phyloP scores from a whole-genome alignment of 1,140 invertebrate genomes.

The Palaemon carinicauda region DNA sequence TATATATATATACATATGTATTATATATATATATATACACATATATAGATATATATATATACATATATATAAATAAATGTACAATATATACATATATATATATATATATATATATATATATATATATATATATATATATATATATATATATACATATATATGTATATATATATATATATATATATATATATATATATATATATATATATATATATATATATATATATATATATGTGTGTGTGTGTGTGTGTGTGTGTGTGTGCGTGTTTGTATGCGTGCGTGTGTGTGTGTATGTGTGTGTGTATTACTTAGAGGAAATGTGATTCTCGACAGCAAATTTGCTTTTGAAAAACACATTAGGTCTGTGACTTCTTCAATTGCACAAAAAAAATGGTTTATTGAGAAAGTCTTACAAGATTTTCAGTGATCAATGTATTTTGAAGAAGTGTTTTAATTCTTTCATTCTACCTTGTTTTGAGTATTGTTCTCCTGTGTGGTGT shows the following conservation, averaged over 20 bases:
- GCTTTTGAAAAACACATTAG: no score
- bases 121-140: conserved; percentile 13
- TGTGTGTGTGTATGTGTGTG: neutral
- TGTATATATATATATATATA: neutral
- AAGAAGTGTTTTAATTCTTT: no score
- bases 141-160: conserved; percentile 4
- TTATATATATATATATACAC: no score
- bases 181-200: neutral
- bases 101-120: conserved; percentile 13
- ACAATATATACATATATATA: neutral
- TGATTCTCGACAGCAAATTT: no score
- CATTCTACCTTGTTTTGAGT: no score
- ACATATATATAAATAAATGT: neutral
- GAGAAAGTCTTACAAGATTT: no score
- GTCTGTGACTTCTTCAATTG: no score
- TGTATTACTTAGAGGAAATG: no score
- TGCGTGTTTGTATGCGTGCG: neutral
- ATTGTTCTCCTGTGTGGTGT: no score
- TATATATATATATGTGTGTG: conserved; percentile 17
- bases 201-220: conserved; percentile 12
- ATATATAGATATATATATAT: neutral
- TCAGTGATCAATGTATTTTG: no score
- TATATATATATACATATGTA: no score
- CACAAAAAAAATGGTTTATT: no score
- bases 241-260: conserved; percentile 9